phyloP scores from a whole-genome alignment of 2,888 invertebrate species.

The Byasa hedistus region DNA sequence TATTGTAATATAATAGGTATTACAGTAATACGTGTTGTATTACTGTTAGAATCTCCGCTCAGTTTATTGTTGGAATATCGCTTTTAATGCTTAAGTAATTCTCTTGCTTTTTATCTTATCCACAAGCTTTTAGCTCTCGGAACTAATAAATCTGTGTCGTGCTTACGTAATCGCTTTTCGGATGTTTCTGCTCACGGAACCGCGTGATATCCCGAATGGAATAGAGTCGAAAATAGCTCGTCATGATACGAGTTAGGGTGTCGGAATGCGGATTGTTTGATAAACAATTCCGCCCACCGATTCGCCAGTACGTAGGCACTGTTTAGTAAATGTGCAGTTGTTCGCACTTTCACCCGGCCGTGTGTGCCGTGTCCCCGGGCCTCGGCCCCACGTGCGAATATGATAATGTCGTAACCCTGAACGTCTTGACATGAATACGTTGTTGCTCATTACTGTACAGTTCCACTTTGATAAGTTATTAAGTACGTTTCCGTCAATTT shows the following conservation, averaged over 20 bases:
- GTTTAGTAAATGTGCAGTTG: conserved; percentile 49
- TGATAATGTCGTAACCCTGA: conserved; percentile 50
- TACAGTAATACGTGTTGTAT: not conserved
- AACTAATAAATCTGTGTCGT: conserved; percentile 42
- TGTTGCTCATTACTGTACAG: conserved; percentile 8
- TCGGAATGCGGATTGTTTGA: conserved; percentile 38
- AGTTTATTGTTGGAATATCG: too few species aligned
- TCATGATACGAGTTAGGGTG: conserved; percentile 27
- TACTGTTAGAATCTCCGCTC: too few species aligned
- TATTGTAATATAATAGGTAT: not conserved
- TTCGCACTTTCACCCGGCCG: conserved; percentile 70
- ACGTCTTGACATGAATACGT: conserved; percentile 41
- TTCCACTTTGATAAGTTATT: not conserved
- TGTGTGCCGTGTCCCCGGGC: conserved; percentile 40
- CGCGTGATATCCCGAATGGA: conserved; percentile 12
- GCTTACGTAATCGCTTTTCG: conserved; percentile 36
- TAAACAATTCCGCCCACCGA: conserved; percentile 52
- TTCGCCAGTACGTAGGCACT: conserved; percentile 42
- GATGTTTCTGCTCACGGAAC: conserved; percentile 29
- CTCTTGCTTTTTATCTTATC: conserved; percentile 49
- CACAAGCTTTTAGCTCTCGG: conserved; percentile 38
- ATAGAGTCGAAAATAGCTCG: conserved; percentile 33
- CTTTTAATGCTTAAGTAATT: conserved; percentile 32
- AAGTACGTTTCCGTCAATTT: not conserved
- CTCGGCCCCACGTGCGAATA: conserved; percentile 50